Evolutionary conservation across 2,797 vertebrate genomes (phyloP).

Genomic region (Coccyzus lansbergi): DNA sequence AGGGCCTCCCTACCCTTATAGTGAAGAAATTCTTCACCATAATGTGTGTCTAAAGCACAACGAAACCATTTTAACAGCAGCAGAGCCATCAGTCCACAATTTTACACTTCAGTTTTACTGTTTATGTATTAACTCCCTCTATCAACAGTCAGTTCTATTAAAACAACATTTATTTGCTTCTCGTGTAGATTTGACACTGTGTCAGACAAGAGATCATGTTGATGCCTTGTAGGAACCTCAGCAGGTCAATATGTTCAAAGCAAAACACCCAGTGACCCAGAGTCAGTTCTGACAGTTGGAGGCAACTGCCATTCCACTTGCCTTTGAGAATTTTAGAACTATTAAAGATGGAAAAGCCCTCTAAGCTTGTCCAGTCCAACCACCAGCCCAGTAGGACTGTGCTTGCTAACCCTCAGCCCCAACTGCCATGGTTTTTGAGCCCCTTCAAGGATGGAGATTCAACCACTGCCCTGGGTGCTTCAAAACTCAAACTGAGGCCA

Average conservation of each 20-base stretch:
- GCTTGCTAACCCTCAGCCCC: too few species aligned
- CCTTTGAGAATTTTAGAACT: background rate
- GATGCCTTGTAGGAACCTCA: background rate
- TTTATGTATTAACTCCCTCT: background rate
- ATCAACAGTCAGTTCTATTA: background rate
- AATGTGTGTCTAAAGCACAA: too few species aligned
- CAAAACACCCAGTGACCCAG: background rate
- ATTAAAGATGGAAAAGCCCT: too few species aligned
- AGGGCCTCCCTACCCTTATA: too few species aligned
- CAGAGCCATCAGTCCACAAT: background rate
- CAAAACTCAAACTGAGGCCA: too few species aligned
- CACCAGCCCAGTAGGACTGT: too few species aligned
- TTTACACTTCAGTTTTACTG: background rate
- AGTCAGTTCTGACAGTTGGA: background rate
- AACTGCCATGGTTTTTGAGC: too few species aligned
- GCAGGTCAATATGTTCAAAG: background rate
- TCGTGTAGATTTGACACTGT: background rate
- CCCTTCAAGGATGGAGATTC: too few species aligned
- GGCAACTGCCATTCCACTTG: rapidly evolving
- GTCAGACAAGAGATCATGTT: background rate
- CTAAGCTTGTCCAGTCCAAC: too few species aligned
- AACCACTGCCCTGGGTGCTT: too few species aligned
- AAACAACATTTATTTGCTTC: background rate
- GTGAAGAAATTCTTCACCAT: too few species aligned
- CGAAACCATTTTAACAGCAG: background rate